Evolutionary conservation across 2,888 invertebrate genomes (phyloP).

Genomic region (Ophion costatus): DNA sequence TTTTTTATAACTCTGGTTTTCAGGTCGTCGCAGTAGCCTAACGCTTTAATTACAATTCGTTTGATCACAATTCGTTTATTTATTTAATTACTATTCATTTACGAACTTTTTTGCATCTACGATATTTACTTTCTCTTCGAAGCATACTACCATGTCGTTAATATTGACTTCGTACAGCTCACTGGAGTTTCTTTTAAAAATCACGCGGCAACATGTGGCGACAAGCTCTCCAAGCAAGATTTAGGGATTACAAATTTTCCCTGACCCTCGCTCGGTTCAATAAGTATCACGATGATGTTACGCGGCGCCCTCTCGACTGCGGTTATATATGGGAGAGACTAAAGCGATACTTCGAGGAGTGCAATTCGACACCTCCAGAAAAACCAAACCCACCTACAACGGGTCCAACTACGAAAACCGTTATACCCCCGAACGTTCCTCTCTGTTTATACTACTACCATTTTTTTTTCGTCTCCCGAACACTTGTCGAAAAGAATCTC

Average conservation of each 20-base stretch:
- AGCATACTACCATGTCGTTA: conserved; percentile 12
- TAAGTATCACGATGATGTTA: background rate
- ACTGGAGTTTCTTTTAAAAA: conserved; percentile 62
- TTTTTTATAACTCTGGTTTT: no score
- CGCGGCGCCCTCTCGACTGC: conserved; percentile 29
- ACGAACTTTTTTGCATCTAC: background rate
- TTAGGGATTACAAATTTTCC: conserved; percentile 31
- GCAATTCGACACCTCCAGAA: conserved; percentile 68
- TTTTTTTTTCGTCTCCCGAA: conserved; percentile 37
- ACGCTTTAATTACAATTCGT: no score
- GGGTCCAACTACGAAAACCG: background rate
- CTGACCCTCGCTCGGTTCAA: conserved; percentile 18
- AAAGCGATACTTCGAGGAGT: conserved; percentile 67
- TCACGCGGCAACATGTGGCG: conserved; percentile 68
- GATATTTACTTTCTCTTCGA: conserved; percentile 11
- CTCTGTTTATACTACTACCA: conserved; percentile 2
- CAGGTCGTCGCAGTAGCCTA: no score
- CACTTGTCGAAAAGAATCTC: conserved; percentile 47
- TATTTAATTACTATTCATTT: no score
- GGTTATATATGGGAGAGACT: conserved; percentile 35
- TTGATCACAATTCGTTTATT: no score
- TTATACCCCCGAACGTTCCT: conserved; percentile 13
- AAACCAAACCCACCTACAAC: background rate
- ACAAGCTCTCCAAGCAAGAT: conserved; percentile 18
- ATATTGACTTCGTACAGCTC: conserved; percentile 58